Conservation (phyloP, 1,140 invertebrate species). For the Caerostris darwini region DNA sequence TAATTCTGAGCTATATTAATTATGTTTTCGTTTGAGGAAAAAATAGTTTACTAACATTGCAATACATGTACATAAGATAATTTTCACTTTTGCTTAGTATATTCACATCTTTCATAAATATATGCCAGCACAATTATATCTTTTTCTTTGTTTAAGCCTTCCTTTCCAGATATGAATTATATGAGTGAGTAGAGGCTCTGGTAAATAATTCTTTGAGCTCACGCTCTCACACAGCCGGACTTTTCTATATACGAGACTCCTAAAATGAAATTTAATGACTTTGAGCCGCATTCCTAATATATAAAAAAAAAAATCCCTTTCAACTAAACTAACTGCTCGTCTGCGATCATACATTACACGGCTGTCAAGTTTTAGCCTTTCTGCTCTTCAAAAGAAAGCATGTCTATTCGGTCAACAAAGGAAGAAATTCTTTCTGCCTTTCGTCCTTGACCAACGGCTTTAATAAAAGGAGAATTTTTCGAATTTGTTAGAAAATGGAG, state of each 20-base stretch:
- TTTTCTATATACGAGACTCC: neutral
- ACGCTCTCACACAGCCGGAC: neutral
- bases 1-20: too few relatives aligned
- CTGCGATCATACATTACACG: neutral
- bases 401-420: neutral
- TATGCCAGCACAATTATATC: too few relatives aligned
- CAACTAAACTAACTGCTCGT: neutral
- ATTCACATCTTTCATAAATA: too few relatives aligned
- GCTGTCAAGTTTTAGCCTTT: neutral
- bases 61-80: too few relatives aligned
- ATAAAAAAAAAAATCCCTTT: neutral
- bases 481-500: slow-evolving; percentile 17
- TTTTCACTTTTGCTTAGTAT: too few relatives aligned
- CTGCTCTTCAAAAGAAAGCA: neutral
- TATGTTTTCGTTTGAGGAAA: too few relatives aligned
- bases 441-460: neutral
- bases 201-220: neutral
- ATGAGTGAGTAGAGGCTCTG: neutral
- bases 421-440: neutral
- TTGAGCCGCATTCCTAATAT: neutral
- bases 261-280: slow-evolving; percentile 27
- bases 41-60: too few relatives aligned
- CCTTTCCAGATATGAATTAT: too few relatives aligned
- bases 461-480: slow-evolving; percentile 22
- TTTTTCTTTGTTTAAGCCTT: too few relatives aligned